These are phyloP conservation scores for Esperia sulphurella DNA, from an alignment of 2,888 invertebrate species.

Conservation along the genomic window DNA sequence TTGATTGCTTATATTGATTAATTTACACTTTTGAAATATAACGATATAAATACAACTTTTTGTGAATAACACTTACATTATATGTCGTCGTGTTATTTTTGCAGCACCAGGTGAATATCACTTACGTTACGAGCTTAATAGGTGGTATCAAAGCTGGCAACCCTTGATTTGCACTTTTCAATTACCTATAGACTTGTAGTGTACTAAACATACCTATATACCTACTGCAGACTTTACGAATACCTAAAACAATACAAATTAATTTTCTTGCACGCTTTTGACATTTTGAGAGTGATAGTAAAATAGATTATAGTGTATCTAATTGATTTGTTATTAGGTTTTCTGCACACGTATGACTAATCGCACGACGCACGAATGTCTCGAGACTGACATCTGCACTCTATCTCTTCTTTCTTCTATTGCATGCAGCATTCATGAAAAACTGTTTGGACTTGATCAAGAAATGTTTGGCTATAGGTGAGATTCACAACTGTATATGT, in stretches of 20 bases:
- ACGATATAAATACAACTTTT: no score
- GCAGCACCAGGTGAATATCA: no score
- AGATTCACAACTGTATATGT: slow-evolving; percentile 29
- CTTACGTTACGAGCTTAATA: no score
- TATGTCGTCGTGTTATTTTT: no score
- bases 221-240: no score
- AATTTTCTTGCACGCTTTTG: slow-evolving; percentile 7
- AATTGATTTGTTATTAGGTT: slow-evolving; percentile 24
- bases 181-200: no score
- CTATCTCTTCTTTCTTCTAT: slow-evolving; percentile 73
- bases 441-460: slow-evolving; percentile 89
- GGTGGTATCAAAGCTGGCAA: no score
- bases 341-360: slow-evolving; percentile 27
- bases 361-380: slow-evolving; percentile 41
- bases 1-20: not conserved
- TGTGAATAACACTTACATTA: no score
- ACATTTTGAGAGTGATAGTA: slow-evolving; percentile 2
- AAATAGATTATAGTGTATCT: slow-evolving; percentile 16
- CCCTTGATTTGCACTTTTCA: no score
- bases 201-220: no score
- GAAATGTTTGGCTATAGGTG: slow-evolving; percentile 87
- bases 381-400: slow-evolving; percentile 56
- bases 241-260: not conserved
- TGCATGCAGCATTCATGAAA: slow-evolving; percentile 91
- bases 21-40: no score